These are phyloP conservation scores for Semotilus atromaculatus DNA, from an alignment of 2,797 vertebrate species.

Conservation along the genomic window DNA sequence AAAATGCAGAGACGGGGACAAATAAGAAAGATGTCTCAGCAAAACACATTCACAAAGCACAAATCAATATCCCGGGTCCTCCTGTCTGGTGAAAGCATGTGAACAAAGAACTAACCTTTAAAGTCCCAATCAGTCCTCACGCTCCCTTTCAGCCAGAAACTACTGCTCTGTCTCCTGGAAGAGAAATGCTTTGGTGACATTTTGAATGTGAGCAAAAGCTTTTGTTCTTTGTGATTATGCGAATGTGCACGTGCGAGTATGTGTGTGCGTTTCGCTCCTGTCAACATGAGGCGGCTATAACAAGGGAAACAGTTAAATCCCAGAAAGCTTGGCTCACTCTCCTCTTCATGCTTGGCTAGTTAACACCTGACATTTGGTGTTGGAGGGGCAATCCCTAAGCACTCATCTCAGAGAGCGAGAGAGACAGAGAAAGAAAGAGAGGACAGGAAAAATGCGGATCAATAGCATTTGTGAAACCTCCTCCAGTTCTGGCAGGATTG, in stretches of 20 bases:
- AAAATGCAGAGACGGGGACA: constrained; percentile 23
- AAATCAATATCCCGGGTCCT: constrained; percentile 56
- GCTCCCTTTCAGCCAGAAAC: constrained; percentile 37
- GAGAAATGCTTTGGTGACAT: constrained; percentile 58
- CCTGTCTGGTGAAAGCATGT: constrained; percentile 52
- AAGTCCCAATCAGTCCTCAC: constrained; percentile 52
- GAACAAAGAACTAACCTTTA: constrained; percentile 63
- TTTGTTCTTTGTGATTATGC: constrained; percentile 53
- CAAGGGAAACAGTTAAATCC: constrained; percentile 53
- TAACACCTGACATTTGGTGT: constrained; percentile 64
- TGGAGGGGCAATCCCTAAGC: constrained; percentile 59
- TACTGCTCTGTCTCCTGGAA: constrained; percentile 47
- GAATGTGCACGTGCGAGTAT: constrained; percentile 26
- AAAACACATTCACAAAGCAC: constrained; percentile 54
- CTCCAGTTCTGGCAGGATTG: constrained; percentile 23
- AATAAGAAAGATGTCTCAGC: constrained; percentile 49
- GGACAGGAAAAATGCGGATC: constrained; percentile 48
- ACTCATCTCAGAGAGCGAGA: constrained; percentile 54
- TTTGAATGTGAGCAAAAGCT: constrained; percentile 54
- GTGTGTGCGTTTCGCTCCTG: constrained; percentile 36
- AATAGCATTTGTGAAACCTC: constrained; percentile 49
- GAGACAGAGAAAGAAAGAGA: constrained; percentile 38
- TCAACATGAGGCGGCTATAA: constrained; percentile 31
- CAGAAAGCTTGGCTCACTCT: constrained; percentile 55
- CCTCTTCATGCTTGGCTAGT: constrained; percentile 58